Evolutionary conservation across 2,113 vertebrate genomes (phyloP), one percentile per base, ranked within the genome.

Genomic region (Porphyrio hochstetteri): DNA sequence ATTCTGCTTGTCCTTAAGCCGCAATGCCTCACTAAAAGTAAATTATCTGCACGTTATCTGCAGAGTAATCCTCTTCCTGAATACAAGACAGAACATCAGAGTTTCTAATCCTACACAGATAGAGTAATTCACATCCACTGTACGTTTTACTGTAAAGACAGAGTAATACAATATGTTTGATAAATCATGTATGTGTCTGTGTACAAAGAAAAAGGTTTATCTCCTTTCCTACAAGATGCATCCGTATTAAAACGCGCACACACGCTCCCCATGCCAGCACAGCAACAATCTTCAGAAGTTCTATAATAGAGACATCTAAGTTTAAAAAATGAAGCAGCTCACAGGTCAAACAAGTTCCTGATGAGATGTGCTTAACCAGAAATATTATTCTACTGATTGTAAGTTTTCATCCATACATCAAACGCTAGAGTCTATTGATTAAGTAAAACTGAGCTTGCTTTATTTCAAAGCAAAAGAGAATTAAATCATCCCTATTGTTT

Each of bases 331-430:
- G 90, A 95, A 96, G 88, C 81, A 44, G 82, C 64, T 77, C 92
- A 92, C 80, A 92, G 95, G 96, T 97, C 95, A 96, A 95, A 95
- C 16, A 72, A 72, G 81, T 70, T 95, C 92, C 94, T 71, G 90
- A 92, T 91, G 87, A 91, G 96, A 97, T 91, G 83, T 87, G 71
- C 88, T 95, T 96, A 93, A 71, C 57, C 44, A 89, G 82, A 94
- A 90, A 84, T 90, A 82, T 71, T 72, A 83, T 90, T 93, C 50
- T 86, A 77, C 86, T 78, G 85, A 72, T 82, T 75, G 5, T 85
- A 88, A 96, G 85, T 96, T 92, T 97, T 88, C 91, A 88, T 80
- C 95, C 84, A 57, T 64, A 91, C 53, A 60, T 76, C 83, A 88
- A 93, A 92, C 60, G 80, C 68, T 53, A 18, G 25, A 86, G 60